Conservation (phyloP, 2,113 vertebrate genomes). For the Miniopterus natalensis region DNA sequence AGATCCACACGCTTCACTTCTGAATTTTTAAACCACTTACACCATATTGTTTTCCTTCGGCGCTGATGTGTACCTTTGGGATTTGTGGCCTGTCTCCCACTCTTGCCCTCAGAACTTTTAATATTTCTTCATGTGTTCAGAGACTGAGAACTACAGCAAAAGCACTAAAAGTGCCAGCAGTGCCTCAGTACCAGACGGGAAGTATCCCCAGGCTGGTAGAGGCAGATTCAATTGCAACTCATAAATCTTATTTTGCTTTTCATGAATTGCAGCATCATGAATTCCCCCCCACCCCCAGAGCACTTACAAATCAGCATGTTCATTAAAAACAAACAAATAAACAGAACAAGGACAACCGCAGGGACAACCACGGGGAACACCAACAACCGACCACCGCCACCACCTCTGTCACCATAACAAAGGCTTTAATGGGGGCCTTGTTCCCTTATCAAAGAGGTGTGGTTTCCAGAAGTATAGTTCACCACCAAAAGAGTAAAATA, state of each 20-base stretch:
- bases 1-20: neutral
- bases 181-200: slow-evolving; percentile 34
- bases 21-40: neutral
- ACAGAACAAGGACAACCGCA: neutral
- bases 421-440: neutral
- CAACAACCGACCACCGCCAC: neutral
- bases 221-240: neutral
- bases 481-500: neutral
- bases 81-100: neutral
- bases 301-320: slow-evolving; percentile 35
- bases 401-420: neutral
- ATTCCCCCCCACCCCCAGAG: neutral
- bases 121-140: slow-evolving; percentile 47
- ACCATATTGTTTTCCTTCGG: neutral
- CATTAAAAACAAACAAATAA: slow-evolving; percentile 64
- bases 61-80: neutral
- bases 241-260: slow-evolving; percentile 68
- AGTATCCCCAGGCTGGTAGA: slow-evolving; percentile 38
- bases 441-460: neutral
- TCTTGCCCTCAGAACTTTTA: slow-evolving; percentile 34
- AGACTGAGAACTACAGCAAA: slow-evolving; percentile 55
- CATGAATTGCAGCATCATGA: slow-evolving; percentile 45
- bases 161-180: neutral
- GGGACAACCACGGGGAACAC: neutral
- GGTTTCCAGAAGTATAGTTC: neutral